Evolutionary conservation across 1,140 invertebrate genomes (phyloP), one percentile per base, ranked within the genome.

Genomic region (Magallana ariakensis): DNA sequence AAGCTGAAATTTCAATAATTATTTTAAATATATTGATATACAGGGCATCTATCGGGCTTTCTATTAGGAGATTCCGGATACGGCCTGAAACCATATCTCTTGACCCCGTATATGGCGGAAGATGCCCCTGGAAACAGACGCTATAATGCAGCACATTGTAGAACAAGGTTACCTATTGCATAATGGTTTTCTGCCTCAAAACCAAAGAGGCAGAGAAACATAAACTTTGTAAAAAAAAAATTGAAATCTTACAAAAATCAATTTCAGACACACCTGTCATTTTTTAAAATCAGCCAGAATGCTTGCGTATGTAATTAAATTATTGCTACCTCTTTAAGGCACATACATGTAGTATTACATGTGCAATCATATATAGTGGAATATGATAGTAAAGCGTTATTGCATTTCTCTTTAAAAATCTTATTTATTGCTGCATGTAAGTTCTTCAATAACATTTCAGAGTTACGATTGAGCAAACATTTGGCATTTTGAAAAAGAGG

Each of bases 11-110:
- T 33, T 33, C 33, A 1, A 33, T 80, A 26, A 19, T 19, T 80
- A 70, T 70, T 81, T 81, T 56, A 33, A 33, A 33, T 33, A 33
- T 33, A 33, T 33, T 33, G 33, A 33, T 33, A 33, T 3, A 16
- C 81, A 87, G 86, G 86, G 55, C 33, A 33, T 9, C 62, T 83
- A n/a, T 16, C 82, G 15, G 86, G 86, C n/a, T 10, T 87, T 16
- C 16, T 87, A 58, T 26, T 87, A 60, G 86, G 86, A 7, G 83
- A 87, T n/a, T 80, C 82, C 7, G 86, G 62, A 7, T 87, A 87
- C 60, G 22, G 81, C 13, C 83, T 81, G 53, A 84, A 10, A 19
- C 33, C 13, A 33, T 33, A 33, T 46, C 66, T 87, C 11, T 75
- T 87, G 82, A 87, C 86, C 19, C 86, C 86, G 8, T 87, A 58